These are phyloP conservation scores for Phalacrocorax carbo DNA, from an alignment of 2,113 vertebrate species.

Conservation along the genomic window DNA sequence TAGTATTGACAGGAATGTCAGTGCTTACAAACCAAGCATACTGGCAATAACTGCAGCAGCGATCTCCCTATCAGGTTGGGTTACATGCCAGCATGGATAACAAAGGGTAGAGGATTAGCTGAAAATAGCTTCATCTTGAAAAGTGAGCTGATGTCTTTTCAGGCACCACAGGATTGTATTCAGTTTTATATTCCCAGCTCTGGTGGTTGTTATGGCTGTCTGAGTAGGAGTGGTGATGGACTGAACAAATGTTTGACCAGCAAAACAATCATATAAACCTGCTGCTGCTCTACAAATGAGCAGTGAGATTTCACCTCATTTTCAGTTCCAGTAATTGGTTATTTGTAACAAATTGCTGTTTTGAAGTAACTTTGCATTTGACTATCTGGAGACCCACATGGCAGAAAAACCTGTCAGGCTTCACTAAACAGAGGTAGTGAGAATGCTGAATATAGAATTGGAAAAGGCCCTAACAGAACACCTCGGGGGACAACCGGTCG, in stretches of 20 bases:
- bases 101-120: constrained; percentile 10
- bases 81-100: not conserved
- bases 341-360: not conserved
- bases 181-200: not conserved
- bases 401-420: not conserved
- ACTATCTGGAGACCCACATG: not conserved
- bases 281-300: not conserved
- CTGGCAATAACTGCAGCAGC: not conserved
- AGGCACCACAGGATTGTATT: not conserved
- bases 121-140: constrained; percentile 1
- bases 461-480: not conserved
- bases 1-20: not conserved
- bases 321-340: not conserved
- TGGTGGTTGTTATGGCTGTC: not conserved
- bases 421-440: not conserved
- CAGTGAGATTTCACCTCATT: not conserved
- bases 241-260: not conserved
- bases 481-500: not conserved
- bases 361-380: not conserved
- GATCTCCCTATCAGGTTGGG: not conserved
- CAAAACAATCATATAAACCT: not conserved
- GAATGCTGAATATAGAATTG: not conserved
- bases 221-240: not conserved
- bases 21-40: not conserved
- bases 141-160: not conserved